phyloP scores from a whole-genome alignment of 53 echinoderm and acorn worm genomes.

The Apostichopus leukothele region DNA sequence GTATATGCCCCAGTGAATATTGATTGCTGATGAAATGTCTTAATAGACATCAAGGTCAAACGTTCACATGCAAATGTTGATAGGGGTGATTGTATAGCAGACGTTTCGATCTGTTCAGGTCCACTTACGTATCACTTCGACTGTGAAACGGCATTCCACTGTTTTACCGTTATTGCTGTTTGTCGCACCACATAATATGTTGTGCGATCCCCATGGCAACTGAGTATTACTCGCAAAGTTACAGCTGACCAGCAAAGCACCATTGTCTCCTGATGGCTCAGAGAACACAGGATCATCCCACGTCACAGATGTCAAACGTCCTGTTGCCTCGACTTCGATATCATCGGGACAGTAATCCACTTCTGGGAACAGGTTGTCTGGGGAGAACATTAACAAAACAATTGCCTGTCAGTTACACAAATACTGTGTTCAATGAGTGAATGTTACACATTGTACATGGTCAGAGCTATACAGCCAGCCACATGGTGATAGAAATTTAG shows the following conservation, averaged over 20 bases:
- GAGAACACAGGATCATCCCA: slow-evolving; percentile 65
- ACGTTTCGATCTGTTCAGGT: neutral
- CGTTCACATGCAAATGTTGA: too few species aligned
- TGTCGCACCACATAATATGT: slow-evolving; percentile 62
- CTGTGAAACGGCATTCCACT: slow-evolving; percentile 64
- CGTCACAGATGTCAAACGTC: slow-evolving; percentile 39
- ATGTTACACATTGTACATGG: too few species aligned
- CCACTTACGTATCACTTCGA: slow-evolving; percentile 68
- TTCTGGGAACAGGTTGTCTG: slow-evolving; percentile 71
- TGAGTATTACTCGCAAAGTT: slow-evolving; percentile 49
- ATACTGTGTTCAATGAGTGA: neutral
- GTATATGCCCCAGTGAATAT: too few species aligned
- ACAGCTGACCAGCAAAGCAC: slow-evolving; percentile 56
- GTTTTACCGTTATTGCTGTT: slow-evolving; percentile 70
- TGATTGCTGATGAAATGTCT: too few species aligned
- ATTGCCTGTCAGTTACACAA: neutral
- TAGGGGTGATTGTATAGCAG: too few species aligned
- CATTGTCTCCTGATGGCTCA: slow-evolving; percentile 69
- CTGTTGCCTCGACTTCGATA: slow-evolving; percentile 33
- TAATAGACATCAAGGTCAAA: too few species aligned
- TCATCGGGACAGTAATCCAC: slow-evolving; percentile 66
- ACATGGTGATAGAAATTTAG: too few species aligned
- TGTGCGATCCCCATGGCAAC: slow-evolving; percentile 60
- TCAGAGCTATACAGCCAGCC: too few species aligned
- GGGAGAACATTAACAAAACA: neutral